These are phyloP conservation scores for Hybos culiciformis DNA, from an alignment of 2,888 invertebrate species.

Conservation along the genomic window DNA sequence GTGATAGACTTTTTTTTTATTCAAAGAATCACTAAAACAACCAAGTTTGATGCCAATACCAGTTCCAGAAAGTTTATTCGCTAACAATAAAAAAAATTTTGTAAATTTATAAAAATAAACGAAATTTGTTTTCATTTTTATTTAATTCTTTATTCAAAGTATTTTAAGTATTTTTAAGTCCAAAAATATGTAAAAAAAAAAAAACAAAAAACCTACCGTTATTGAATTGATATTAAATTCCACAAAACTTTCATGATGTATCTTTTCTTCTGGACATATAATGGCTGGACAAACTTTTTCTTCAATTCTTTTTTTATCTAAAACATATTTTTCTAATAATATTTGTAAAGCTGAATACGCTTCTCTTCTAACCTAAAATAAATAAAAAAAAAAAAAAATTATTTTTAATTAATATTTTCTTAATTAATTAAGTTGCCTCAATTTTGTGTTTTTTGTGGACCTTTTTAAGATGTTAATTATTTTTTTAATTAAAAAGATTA, in stretches of 20 bases:
- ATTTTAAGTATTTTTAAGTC: background rate
- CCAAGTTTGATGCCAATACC: conserved; percentile 33
- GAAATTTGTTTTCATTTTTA: background rate
- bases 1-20: conserved; percentile 31
- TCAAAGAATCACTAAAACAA: conserved; percentile 29
- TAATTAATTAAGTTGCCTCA: background rate
- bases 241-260: conserved; percentile 3
- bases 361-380: conserved; percentile 9
- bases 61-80: background rate
- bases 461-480: no score
- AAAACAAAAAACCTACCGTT: conserved; percentile 4
- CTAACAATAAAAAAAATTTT: background rate
- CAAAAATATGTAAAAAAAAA: no score
- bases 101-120: background rate
- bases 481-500: no score
- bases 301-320: conserved; percentile 10
- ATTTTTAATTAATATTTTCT: background rate
- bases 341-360: conserved; percentile 8
- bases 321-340: conserved; percentile 7
- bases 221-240: conserved; percentile 8
- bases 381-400: background rate
- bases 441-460: no score
- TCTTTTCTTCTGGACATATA: conserved; percentile 3
- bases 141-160: background rate
- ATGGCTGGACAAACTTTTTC: conserved; percentile 10